phyloP scores from a whole-genome alignment of 2,888 invertebrate genomes.

The Platycheirus albimanus region DNA sequence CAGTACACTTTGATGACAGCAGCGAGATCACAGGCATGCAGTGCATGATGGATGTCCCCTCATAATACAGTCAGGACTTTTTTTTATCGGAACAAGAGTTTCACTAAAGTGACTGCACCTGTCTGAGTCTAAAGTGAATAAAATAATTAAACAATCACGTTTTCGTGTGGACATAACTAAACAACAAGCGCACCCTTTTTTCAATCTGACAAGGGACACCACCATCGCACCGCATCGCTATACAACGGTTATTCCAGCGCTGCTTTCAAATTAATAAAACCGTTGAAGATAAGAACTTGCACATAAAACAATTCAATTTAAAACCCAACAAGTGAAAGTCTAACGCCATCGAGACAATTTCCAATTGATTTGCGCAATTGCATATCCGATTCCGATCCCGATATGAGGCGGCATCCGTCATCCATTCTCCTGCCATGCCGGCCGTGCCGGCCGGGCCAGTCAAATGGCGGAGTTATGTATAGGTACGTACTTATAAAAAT shows the following conservation, averaged over 20 bases:
- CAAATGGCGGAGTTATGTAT: neutral
- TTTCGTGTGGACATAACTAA: conserved; percentile 16
- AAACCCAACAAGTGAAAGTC: conserved; percentile 65
- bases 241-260: conserved; percentile 2
- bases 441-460: neutral
- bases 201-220: neutral
- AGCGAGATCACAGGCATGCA: too few relatives aligned
- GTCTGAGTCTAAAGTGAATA: too few relatives aligned
- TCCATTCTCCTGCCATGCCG: conserved; percentile 40
- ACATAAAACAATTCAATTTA: conserved; percentile 58
- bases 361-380: conserved; percentile 55
- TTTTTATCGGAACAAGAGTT: too few relatives aligned
- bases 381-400: conserved; percentile 12
- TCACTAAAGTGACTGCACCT: too few relatives aligned
- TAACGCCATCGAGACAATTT: conserved; percentile 46
- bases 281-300: conserved; percentile 65
- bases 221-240: neutral
- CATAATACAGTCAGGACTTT: too few relatives aligned
- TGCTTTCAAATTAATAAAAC: conserved; percentile 49
- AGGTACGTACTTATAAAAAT: neutral
- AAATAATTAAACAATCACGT: conserved; percentile 22
- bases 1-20: too few relatives aligned
- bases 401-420: conserved; percentile 42
- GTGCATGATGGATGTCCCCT: too few relatives aligned
- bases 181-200: conserved; percentile 43